Conservation (phyloP, 2,888 invertebrate species). For the Metopia argyrocephala region DNA sequence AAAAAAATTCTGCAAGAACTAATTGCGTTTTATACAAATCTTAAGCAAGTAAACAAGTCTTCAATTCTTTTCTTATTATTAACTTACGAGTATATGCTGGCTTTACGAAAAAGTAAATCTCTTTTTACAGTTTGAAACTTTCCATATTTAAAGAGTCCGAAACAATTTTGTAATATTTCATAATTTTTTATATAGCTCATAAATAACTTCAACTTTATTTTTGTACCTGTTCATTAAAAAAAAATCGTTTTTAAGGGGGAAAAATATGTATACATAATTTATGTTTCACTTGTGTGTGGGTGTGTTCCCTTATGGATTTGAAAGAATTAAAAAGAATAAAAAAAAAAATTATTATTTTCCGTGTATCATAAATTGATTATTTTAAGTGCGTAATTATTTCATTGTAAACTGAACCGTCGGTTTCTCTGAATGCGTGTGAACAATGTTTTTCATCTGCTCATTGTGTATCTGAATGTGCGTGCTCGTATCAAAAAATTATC, state of each 20-base stretch:
- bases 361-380: slow-evolving; percentile 46
- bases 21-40: too few species aligned
- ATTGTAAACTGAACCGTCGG: slow-evolving; percentile 5
- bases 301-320: not conserved
- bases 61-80: too few species aligned
- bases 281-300: slow-evolving; percentile 7
- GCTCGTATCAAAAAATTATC: not conserved
- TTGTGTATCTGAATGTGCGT: not conserved
- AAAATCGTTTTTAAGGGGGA: not conserved
- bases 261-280: not conserved
- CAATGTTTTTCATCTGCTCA: not conserved
- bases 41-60: too few species aligned
- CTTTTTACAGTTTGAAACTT: too few species aligned
- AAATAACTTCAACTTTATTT: not conserved
- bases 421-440: not conserved
- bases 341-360: slow-evolving; percentile 31
- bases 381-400: slow-evolving; percentile 56
- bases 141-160: not conserved
- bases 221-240: slow-evolving; percentile 7
- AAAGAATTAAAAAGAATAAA: slow-evolving; percentile 2
- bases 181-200: not conserved
- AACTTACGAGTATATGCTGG: too few species aligned
- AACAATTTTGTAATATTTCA: not conserved
- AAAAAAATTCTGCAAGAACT: too few species aligned
- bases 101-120: too few species aligned